phyloP scores from a whole-genome alignment of 2,113 vertebrate species.

The Corvus hawaiiensis region DNA sequence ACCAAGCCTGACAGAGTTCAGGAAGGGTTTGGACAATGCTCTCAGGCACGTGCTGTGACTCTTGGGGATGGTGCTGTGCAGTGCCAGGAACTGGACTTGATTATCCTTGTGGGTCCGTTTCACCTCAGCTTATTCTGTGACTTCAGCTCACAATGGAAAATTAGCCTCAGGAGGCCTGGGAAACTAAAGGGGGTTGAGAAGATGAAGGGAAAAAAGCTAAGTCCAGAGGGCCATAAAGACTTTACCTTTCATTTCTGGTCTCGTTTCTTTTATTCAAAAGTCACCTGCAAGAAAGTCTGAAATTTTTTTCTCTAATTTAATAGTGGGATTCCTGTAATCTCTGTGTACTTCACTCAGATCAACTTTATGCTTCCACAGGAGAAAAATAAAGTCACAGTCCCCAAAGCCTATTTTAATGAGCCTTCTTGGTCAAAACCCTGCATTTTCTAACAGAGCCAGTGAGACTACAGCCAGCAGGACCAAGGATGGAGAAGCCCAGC shows the following conservation, averaged over 20 bases:
- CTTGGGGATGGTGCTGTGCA: background rate
- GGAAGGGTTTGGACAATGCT: background rate
- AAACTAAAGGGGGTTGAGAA: background rate
- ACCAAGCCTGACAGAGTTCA: accelerated
- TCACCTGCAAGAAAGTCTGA: background rate
- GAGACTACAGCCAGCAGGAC: background rate
- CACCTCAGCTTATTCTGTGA: background rate
- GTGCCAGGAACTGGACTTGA: background rate
- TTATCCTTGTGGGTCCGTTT: background rate
- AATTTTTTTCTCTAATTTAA: background rate
- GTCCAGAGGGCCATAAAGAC: background rate
- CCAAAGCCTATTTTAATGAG: background rate
- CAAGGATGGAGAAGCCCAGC: background rate
- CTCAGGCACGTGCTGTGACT: background rate
- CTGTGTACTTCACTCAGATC: background rate
- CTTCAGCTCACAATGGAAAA: background rate
- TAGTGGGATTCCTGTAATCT: background rate
- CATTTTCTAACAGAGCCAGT: background rate
- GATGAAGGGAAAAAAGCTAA: background rate
- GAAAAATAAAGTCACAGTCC: background rate
- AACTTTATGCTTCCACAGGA: background rate
- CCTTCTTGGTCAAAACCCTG: background rate
- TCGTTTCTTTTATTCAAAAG: background rate
- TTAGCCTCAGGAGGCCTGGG: background rate
- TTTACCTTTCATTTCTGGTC: background rate